phyloP scores from a whole-genome alignment of 2,888 invertebrate species.

The Apamea sordens region DNA sequence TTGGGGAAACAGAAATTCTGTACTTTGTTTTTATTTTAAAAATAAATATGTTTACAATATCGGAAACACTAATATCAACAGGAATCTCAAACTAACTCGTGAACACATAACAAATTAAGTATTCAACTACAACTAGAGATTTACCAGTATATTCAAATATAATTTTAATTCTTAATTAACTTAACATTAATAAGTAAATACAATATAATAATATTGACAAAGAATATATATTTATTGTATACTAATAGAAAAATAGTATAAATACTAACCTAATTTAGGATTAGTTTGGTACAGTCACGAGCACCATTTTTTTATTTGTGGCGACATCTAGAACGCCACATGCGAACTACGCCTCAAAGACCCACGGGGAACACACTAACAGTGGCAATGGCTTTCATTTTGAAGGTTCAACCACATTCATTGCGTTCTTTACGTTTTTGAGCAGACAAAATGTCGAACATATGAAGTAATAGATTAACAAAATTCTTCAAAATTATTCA shows the following conservation, averaged over 20 bases:
- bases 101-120: not conserved
- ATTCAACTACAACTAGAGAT: not conserved
- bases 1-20: not conserved
- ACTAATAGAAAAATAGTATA: not conserved
- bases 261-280: not conserved
- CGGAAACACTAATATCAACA: not conserved
- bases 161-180: not conserved
- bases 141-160: not conserved
- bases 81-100: not conserved
- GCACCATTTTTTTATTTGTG: not conserved
- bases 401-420: too few species aligned
- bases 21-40: not conserved
- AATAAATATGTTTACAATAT: not conserved
- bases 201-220: not conserved
- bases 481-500: too few species aligned
- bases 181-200: not conserved
- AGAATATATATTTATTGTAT: not conserved
- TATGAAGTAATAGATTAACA: too few species aligned
- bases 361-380: too few species aligned
- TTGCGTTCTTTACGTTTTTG: too few species aligned
- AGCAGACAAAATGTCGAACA: too few species aligned
- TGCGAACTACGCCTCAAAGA: not conserved
- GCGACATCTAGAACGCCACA: not conserved
- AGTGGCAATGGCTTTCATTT: too few species aligned
- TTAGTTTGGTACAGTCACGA: slow-evolving; percentile 2